phyloP scores from a whole-genome alignment of 2,113 vertebrate genomes.

The Calidris pugnax region DNA sequence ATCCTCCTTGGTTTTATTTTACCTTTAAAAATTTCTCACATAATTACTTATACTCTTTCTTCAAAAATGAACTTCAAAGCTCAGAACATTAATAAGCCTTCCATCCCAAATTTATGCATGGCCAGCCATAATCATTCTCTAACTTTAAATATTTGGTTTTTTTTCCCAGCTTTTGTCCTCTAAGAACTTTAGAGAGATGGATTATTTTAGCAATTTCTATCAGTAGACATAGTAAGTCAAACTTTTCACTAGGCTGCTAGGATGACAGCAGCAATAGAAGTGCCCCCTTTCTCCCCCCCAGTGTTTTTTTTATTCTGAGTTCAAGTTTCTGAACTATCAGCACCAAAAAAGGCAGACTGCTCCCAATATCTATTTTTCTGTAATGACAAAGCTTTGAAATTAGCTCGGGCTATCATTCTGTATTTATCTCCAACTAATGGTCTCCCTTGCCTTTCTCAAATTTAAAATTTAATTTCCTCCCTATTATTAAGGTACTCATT shows the following conservation, averaged over 20 bases:
- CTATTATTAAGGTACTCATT: background rate
- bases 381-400: background rate
- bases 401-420: background rate
- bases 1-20: background rate
- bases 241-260: background rate
- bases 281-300: too few species aligned
- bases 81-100: background rate
- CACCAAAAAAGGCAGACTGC: background rate
- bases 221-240: background rate
- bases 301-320: background rate
- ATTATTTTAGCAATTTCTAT: background rate
- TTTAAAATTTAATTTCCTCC: background rate
- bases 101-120: background rate
- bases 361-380: background rate
- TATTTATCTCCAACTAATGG: background rate
- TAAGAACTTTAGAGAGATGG: background rate
- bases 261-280: background rate
- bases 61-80: background rate
- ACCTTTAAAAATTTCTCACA: background rate
- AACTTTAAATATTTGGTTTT: background rate
- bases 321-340: background rate
- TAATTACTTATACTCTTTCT: background rate
- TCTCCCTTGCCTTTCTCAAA: background rate
- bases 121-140: background rate
- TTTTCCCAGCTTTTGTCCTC: background rate